phyloP scores from a whole-genome alignment of 2,797 vertebrate genomes.

The Rallus crepitans region DNA sequence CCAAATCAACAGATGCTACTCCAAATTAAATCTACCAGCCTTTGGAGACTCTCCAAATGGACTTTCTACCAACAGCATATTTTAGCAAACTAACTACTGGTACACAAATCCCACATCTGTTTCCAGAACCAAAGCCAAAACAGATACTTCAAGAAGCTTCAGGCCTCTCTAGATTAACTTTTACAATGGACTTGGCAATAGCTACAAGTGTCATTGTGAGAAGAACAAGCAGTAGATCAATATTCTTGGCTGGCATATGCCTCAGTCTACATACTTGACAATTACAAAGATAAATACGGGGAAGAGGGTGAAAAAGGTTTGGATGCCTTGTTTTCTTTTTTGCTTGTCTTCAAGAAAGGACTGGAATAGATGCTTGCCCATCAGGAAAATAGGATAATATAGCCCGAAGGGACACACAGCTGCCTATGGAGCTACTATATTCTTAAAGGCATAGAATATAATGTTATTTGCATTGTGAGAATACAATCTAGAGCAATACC shows the following conservation, averaged over 20 bases:
- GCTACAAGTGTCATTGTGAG: background rate
- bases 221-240: background rate
- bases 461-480: slow-evolving; percentile 56
- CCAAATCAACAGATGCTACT: background rate
- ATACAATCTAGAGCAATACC: background rate
- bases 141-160: background rate
- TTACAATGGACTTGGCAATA: background rate
- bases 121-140: background rate
- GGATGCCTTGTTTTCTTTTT: background rate
- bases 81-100: background rate
- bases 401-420: background rate
- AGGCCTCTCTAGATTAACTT: background rate
- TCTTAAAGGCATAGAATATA: slow-evolving; percentile 15
- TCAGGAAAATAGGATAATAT: background rate
- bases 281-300: background rate
- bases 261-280: background rate
- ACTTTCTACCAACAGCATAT: background rate
- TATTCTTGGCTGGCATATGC: background rate
- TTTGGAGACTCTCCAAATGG: background rate
- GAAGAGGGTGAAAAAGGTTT: background rate
- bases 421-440: background rate
- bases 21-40: background rate
- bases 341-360: background rate
- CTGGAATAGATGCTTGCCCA: background rate
- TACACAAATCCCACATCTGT: background rate